Conservation (phyloP, 1,140 invertebrate species). For the Danaus plexippus region DNA sequence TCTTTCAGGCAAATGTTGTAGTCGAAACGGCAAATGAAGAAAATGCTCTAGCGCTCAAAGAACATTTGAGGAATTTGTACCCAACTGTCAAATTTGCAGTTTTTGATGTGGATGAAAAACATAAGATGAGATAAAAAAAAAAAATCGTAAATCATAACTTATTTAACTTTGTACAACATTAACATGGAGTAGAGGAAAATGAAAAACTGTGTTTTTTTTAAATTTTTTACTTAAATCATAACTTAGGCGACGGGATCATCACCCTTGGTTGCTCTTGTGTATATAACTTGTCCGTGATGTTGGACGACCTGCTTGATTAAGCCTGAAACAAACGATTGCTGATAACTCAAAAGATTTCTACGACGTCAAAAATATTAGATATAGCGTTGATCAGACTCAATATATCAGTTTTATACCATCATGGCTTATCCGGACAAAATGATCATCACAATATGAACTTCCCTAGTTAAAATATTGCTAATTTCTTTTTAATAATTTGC, state of each 20-base stretch:
- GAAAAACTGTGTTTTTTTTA: constrained; percentile 27
- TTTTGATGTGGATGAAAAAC: constrained; percentile 45
- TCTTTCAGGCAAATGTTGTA: constrained; percentile 54
- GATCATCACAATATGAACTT: constrained; percentile 42
- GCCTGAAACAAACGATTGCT: constrained; percentile 76
- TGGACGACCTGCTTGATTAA: constrained; percentile 97
- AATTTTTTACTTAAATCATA: constrained; percentile 56
- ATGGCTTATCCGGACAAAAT: constrained; percentile 50
- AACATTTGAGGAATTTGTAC: constrained; percentile 42
- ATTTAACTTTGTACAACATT: constrained; percentile 7
- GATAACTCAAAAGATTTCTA: neutral
- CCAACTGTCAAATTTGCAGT: constrained; percentile 50
- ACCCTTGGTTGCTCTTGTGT: constrained; percentile 96
- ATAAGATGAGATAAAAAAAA: constrained; percentile 32
- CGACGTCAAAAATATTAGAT: constrained; percentile 5
- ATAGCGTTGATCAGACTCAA: constrained; percentile 70
- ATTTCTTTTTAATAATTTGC: too few relatives aligned
- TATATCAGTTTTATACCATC: constrained; percentile 74
- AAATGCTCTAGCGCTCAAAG: constrained; percentile 45
- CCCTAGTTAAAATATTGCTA: neutral
- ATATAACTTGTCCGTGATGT: constrained; percentile 97
- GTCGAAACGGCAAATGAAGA: constrained; percentile 57
- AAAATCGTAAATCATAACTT: constrained; percentile 1
- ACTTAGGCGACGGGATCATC: constrained; percentile 78
- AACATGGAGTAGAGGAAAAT: constrained; percentile 16